These are phyloP conservation scores for Phrynocephalus versicolor DNA, from an alignment of 2,113 vertebrate species.

Conservation along the genomic window DNA sequence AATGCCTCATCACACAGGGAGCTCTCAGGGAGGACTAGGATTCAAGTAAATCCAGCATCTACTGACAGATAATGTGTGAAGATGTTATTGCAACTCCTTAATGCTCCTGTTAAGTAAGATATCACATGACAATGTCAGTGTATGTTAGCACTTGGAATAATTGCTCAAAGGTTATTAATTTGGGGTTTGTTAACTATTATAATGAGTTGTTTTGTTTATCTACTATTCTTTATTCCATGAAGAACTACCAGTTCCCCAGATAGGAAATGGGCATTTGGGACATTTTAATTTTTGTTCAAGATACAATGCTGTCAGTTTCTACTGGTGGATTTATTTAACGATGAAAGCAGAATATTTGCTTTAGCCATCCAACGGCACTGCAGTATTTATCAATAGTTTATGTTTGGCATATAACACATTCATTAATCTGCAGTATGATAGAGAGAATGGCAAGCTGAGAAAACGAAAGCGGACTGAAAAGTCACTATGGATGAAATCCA, in stretches of 20 bases:
- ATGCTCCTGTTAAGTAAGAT: conserved; percentile 31
- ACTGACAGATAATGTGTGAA: conserved; percentile 38
- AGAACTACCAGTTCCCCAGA: neutral
- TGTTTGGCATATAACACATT: neutral
- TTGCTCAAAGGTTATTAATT: conserved; percentile 34
- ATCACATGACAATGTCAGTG: conserved; percentile 30
- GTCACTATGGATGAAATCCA: too few relatives aligned
- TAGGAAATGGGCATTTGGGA: neutral
- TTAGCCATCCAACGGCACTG: neutral
- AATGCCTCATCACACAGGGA: conserved; percentile 46
- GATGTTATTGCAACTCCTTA: conserved; percentile 48
- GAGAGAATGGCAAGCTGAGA: neutral
- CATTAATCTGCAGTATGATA: neutral
- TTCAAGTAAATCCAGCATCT: conserved; percentile 49
- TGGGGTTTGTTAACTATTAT: conserved; percentile 23
- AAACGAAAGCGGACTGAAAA: too few relatives aligned
- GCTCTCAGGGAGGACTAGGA: conserved; percentile 46
- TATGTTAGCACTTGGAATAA: conserved; percentile 34
- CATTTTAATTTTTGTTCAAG: conserved; percentile 27
- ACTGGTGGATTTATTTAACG: neutral
- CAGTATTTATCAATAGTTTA: neutral
- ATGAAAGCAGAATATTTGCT: neutral
- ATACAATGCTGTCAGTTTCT: conserved; percentile 8
- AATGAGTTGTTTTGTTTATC: conserved; percentile 5
- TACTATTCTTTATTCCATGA: conserved; percentile 1